A percentile compares a stretch with the other conserved stretches of the same genome.
These are phyloP conservation scores for Mastomys coucha DNA, from an alignment of 2,113 vertebrate genomes.

Conservation along the genomic window DNA sequence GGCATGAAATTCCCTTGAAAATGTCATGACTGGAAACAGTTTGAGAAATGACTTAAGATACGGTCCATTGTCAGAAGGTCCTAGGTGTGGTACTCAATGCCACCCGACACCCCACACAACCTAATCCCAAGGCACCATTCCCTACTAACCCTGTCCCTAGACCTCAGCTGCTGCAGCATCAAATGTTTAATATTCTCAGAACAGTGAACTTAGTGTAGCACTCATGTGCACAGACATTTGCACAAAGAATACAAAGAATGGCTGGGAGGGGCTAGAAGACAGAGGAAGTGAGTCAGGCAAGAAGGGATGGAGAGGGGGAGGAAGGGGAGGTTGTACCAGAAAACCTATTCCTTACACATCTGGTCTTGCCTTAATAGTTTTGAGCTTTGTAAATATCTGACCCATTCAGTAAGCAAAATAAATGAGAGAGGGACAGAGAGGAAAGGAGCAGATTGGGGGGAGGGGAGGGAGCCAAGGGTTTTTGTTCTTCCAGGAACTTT, in stretches of 20 bases:
- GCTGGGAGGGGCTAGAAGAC: not conserved
- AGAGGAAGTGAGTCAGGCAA: not conserved
- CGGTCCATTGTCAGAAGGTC: not conserved
- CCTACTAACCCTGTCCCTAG: not conserved
- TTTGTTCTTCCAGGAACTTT: not conserved
- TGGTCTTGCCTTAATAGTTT: not conserved
- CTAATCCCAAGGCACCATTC: too few relatives aligned
- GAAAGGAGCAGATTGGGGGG: too few relatives aligned
- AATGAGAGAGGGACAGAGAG: too few relatives aligned
- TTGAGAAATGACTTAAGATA: not conserved
- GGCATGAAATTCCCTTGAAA: conserved; percentile 10
- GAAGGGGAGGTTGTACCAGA: fast-evolving
- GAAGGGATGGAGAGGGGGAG: fast-evolving
- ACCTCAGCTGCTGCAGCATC: fast-evolving
- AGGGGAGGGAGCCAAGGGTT: too few relatives aligned
- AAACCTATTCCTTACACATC: too few relatives aligned
- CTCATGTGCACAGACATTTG: not conserved
- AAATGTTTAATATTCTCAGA: not conserved
- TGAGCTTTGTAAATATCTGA: not conserved
- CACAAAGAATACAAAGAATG: not conserved
- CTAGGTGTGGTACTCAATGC: not conserved
- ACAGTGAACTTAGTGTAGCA: fast-evolving
- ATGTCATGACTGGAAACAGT: not conserved
- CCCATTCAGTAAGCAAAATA: not conserved
- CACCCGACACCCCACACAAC: not conserved